Base-by-base conservation (phyloP, 2,797 vertebrate genomes). In the Psittacula derbiana region DNA sequence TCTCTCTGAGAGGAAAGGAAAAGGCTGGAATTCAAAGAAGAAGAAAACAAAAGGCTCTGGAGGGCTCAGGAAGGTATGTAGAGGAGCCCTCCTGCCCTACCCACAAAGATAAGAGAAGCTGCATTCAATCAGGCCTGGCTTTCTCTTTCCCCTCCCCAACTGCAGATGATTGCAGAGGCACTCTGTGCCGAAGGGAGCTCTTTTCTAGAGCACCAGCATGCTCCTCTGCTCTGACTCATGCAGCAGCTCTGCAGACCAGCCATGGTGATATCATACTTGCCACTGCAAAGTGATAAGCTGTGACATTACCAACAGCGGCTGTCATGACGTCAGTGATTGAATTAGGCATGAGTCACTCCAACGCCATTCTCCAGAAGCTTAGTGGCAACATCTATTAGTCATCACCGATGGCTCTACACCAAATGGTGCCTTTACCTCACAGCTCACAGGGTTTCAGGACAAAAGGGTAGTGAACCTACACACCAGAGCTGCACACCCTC, bases 131-230 rank as follows among this genome's bases (percentile, higher is more conserved):
- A 92, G 93, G 25, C 47, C 60, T 0, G 57, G 74, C 76, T 84
- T 73, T 69, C 21, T 79, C 49, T 78, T 66, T 86, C 50, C 57
- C 67, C 67, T 86, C 66, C 74, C 70, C 82, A 66, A 65, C 24
- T 92, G 93, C 92, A 91, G 84, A 93, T 89, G 89, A 96, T 71
- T 93, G 91, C 92, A 85, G 86, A 96, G 95, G 95, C 73, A 96
- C 95, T 97, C 70, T 92, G 80, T 92, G 90, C 86, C 88, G 69
- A 58, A 82, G 74, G 78, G 28, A 93, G 86, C 40, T 87, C 81
- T 92, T 93, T 87, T 80, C 96, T 95, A 57, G 90, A 94, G 94
- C 95, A 94, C 47, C 88, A 69, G 86, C 79, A 21, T 87, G 78
- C 66, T 95, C 46, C 36, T 53, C 57, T 88, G 46, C 78, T 73